A percentile compares a stretch with the other conserved stretches of the same genome.
phyloP scores from a whole-genome alignment of 1,140 invertebrate species.

The Magallana angulata region DNA sequence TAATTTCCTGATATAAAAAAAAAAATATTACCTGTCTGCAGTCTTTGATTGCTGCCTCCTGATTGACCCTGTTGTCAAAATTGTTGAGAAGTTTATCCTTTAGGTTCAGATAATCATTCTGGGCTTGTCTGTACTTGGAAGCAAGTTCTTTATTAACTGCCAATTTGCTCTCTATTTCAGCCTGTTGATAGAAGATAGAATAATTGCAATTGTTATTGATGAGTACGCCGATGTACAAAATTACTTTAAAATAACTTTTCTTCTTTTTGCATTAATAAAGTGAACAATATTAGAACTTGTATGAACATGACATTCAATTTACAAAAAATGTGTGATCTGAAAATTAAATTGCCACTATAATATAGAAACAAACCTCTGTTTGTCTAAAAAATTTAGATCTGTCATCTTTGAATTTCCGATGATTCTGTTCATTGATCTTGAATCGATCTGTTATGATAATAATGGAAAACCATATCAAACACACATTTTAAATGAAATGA shows the following conservation, averaged over 20 bases:
- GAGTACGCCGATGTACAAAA: not conserved
- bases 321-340: too few species aligned
- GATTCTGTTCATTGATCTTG: constrained; percentile 63
- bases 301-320: not conserved
- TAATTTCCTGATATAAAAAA: not conserved
- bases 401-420: constrained; percentile 64
- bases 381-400: constrained; percentile 58
- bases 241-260: not conserved
- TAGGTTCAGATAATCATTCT: constrained; percentile 69
- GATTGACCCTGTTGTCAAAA: constrained; percentile 73
- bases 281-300: not conserved
- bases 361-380: constrained; percentile 62
- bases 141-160: constrained; percentile 72
- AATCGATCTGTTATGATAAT: constrained; percentile 65
- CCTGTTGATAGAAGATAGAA: constrained; percentile 17
- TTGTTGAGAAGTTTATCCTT: constrained; percentile 74
- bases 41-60: constrained; percentile 75
- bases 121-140: constrained; percentile 72
- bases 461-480: too few species aligned
- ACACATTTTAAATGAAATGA: too few species aligned
- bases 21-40: constrained; percentile 70
- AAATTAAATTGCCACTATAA: too few species aligned
- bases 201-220: not conserved
- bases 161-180: constrained; percentile 43
- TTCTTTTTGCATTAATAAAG: not conserved